phyloP scores from a whole-genome alignment of 2,888 invertebrate genomes.

The Harmothoe impar region DNA sequence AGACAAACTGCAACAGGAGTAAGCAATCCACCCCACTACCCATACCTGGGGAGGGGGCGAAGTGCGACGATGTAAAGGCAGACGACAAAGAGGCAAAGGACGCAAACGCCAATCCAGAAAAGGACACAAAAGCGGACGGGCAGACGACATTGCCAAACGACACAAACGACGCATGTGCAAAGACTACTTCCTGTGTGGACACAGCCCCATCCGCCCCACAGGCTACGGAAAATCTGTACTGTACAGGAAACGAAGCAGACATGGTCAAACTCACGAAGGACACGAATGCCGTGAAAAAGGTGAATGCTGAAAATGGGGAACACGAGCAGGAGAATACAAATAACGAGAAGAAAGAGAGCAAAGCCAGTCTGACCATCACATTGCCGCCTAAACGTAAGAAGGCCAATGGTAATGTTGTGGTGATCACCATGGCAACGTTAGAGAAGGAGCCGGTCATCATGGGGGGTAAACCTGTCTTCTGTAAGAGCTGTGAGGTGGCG shows the following conservation, averaged over 20 bases:
- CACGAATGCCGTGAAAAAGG: background rate
- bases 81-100: background rate
- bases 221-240: conserved; percentile 3
- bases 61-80: background rate
- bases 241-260: background rate
- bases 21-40: background rate
- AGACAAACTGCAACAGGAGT: background rate
- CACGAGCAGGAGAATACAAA: background rate
- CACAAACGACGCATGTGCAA: conserved; percentile 2
- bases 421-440: conserved; percentile 75
- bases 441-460: conserved; percentile 75
- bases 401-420: conserved; percentile 77
- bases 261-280: background rate
- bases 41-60: background rate
- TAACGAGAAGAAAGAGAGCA: conserved; percentile 54
- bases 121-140: background rate
- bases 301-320: conserved; percentile 42
- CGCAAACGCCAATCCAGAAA: background rate
- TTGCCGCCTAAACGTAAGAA: conserved; percentile 65
- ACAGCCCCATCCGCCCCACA: background rate
- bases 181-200: background rate
- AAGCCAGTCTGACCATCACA: background rate
- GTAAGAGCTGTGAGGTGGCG: conserved; percentile 75
- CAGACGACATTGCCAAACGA: background rate
- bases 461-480: conserved; percentile 76